A percentile compares a stretch with the other conserved stretches of the same genome.
These are phyloP conservation scores for Delphinapterus leucas DNA, from an alignment of 2,113 vertebrate species.

Conservation along the genomic window DNA sequence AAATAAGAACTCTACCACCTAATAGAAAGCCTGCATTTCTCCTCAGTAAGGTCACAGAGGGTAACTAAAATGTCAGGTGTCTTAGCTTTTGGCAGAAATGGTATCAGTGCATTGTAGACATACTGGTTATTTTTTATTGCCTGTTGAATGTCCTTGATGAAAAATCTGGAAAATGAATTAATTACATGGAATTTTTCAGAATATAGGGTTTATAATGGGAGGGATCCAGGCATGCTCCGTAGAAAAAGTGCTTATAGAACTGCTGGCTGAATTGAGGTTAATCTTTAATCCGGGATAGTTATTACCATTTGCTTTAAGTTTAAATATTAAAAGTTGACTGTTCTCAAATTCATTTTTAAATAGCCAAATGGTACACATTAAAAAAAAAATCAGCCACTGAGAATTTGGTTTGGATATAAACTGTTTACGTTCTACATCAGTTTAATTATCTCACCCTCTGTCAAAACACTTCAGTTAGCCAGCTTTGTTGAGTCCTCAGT, in stretches of 20 bases:
- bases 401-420: constrained; percentile 49
- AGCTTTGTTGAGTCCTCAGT: constrained; percentile 20
- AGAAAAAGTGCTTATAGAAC: constrained; percentile 9
- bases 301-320: constrained; percentile 29
- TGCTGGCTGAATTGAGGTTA: constrained; percentile 36
- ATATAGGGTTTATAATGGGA: constrained; percentile 6
- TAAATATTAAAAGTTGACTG: constrained; percentile 34
- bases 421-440: not conserved
- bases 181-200: not conserved
- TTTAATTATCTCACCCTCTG: constrained; percentile 22
- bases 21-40: not conserved
- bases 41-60: not conserved
- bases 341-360: constrained; percentile 48
- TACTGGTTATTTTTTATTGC: constrained; percentile 25
- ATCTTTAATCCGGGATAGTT: constrained; percentile 12
- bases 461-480: constrained; percentile 42
- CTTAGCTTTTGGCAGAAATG: constrained; percentile 18
- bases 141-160: constrained; percentile 14
- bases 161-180: constrained; percentile 43
- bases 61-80: constrained; percentile 18
- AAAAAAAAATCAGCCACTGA: not conserved
- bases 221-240: not conserved
- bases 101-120: not conserved
- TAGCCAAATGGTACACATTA: not conserved
- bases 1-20: not conserved